Evolutionary conservation across 2,113 vertebrate species (phyloP).

Genomic region (Pteronura brasiliensis): DNA sequence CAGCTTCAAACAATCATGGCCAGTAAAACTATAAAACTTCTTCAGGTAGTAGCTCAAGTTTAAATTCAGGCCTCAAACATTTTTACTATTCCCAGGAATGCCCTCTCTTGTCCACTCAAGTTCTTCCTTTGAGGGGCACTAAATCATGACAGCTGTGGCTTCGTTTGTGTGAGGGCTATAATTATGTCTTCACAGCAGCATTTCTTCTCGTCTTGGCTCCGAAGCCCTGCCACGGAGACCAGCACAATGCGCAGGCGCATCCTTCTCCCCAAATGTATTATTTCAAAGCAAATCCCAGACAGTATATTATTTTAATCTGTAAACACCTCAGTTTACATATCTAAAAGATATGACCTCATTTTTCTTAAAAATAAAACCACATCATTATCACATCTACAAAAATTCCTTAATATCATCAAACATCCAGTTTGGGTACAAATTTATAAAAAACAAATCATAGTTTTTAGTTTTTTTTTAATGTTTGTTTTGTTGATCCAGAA

Average conservation of each 20-base stretch:
- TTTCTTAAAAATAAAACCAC: neutral
- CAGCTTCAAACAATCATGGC: too few species aligned
- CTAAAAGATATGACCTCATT: neutral
- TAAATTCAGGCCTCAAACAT: slow-evolving; percentile 52
- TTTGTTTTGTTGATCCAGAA: neutral
- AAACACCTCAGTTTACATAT: neutral
- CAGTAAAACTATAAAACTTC: too few species aligned
- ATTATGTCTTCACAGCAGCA: slow-evolving; percentile 47
- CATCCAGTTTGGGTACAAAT: neutral
- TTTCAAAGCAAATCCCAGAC: neutral
- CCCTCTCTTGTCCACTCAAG: neutral
- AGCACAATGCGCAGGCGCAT: too few species aligned
- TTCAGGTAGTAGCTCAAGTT: slow-evolving; percentile 45
- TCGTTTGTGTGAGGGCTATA: slow-evolving; percentile 30
- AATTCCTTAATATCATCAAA: neutral
- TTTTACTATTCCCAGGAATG: slow-evolving; percentile 11
- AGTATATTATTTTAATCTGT: neutral
- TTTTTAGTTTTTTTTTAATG: neutral
- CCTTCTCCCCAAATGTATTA: too few species aligned
- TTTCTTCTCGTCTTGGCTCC: too few species aligned
- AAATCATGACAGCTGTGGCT: slow-evolving; percentile 7
- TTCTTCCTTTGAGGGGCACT: slow-evolving; percentile 16
- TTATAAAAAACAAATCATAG: neutral
- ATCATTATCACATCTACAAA: neutral
- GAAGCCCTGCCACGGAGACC: too few species aligned